Evolutionary conservation across 2,888 invertebrate genomes (phyloP), one percentile per base, ranked within the genome.

Genomic region (Atrina japonica): DNA sequence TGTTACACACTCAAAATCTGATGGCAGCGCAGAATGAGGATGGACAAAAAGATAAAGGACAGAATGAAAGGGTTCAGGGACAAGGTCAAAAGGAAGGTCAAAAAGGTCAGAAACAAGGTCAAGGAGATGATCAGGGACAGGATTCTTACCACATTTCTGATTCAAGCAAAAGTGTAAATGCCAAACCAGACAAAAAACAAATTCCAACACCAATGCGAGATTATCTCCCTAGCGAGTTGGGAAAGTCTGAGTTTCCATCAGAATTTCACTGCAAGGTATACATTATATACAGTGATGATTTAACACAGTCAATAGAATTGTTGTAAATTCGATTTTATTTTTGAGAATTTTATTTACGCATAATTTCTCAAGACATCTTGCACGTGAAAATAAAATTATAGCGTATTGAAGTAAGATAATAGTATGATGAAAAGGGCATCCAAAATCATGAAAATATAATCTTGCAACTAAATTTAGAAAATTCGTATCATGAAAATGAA

Each of bases 1-100:
- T 82, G 41, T 72, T 81, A 61, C 83, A 83, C 67, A 81, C 80
- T 21, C 77, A 81, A 56, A 75, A 78, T 40, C 68, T 78, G 6
- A 82, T 82, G 77, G 75, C 73, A 49, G 77, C 73, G 1, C 76
- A 80, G 18, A 66, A 66, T 53, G 30, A 35, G 49, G 23, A 60
- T 27, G 21, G 30, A 29, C 47, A 49, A 29, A 29, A 14, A n/a
- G 18, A 49, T 30, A 21, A 30, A 14, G 27, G 18, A 11, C 47
- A 60, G 60, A 29, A 27, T 18, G 45, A 60, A 30, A 49, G 30
- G n/a, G 47, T 11, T 16, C 30, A 29, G 14, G 21, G 27, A n/a
- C 30, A 49, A 60, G 30, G 35, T 35, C 23, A 60, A 2, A 18
- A 27, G 2, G 47, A 29, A 18, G 30, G 14, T 30, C 18, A n/a